phyloP scores from a whole-genome alignment of 2,888 invertebrate genomes.

The Drosophila setosimentum region DNA sequence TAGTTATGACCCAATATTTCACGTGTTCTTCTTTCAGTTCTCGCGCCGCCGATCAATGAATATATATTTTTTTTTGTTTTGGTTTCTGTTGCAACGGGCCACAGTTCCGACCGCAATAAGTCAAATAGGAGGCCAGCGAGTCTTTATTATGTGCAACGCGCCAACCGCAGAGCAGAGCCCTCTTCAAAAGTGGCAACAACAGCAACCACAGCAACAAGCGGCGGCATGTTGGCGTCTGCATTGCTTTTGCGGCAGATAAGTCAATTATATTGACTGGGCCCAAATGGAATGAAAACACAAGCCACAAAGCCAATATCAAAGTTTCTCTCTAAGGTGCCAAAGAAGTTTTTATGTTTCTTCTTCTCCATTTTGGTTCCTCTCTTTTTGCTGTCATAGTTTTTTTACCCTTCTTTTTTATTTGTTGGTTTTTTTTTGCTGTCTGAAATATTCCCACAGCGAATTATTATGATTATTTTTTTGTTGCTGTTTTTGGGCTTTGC shows the following conservation, averaged over 20 bases:
- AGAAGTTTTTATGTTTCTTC: conserved; percentile 37
- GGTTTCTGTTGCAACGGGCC: conserved; percentile 43
- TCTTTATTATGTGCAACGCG: conserved; percentile 62
- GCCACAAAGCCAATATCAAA: conserved; percentile 34
- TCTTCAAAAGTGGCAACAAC: conserved; percentile 32
- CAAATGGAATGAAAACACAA: conserved; percentile 45
- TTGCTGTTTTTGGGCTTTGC: conserved; percentile 9
- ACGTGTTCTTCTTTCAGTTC: conserved; percentile 65
- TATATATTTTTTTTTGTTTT: conserved; percentile 1
- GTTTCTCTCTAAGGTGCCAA: conserved; percentile 62
- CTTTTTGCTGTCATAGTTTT: conserved; percentile 11
- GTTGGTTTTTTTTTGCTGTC: conserved; percentile 30
- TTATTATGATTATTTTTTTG: conserved; percentile 13
- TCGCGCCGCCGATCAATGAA: conserved; percentile 67
- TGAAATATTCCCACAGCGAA: conserved; percentile 67
- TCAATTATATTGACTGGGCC: conserved; percentile 79
- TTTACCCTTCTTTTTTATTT: conserved; percentile 4
- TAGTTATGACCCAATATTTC: conserved; percentile 76
- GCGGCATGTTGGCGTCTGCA: conserved; percentile 43
- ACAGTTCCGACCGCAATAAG: conserved; percentile 72
- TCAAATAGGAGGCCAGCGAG: conserved; percentile 77
- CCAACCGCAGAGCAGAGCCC: conserved; percentile 60
- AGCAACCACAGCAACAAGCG: conserved; percentile 21
- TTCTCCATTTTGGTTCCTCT: background rate
- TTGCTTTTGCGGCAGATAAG: conserved; percentile 61